phyloP scores from a whole-genome alignment of 2,113 vertebrate genomes.

The Dunckerocampus dactyliophorus region DNA sequence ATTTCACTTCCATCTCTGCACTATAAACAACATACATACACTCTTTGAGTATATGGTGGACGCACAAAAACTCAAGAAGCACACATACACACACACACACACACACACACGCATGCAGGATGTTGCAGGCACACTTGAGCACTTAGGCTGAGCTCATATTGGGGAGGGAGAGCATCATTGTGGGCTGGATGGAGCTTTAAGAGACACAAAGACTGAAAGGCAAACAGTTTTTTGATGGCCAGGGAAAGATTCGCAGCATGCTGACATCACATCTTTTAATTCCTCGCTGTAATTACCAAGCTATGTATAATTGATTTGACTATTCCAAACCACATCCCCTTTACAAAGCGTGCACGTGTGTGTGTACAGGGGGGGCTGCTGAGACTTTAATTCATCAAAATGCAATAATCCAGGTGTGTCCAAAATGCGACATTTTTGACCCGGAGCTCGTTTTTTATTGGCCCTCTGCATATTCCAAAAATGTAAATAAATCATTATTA shows the following conservation, averaged over 20 bases:
- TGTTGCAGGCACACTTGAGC: slow-evolving; percentile 35
- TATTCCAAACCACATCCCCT: slow-evolving; percentile 55
- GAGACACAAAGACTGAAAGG: slow-evolving; percentile 28
- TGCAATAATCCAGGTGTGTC: slow-evolving; percentile 32
- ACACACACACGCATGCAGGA: slow-evolving; percentile 25
- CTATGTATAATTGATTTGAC: slow-evolving; percentile 75
- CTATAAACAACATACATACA: slow-evolving; percentile 13
- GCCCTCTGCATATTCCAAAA: not conserved
- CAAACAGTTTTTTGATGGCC: slow-evolving; percentile 37
- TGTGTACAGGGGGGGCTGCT: slow-evolving; percentile 47
- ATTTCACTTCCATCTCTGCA: slow-evolving; percentile 61
- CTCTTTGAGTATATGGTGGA: slow-evolving; percentile 14
- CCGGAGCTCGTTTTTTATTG: not conserved
- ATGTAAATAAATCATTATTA: no score
- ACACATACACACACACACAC: slow-evolving; percentile 7
- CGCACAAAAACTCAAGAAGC: slow-evolving; percentile 13
- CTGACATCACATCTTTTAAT: slow-evolving; percentile 76
- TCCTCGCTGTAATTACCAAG: slow-evolving; percentile 72
- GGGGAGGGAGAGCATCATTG: slow-evolving; percentile 30
- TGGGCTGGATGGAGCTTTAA: slow-evolving; percentile 45
- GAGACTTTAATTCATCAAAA: slow-evolving; percentile 64
- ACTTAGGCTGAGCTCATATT: slow-evolving; percentile 47
- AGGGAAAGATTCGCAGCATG: slow-evolving; percentile 33
- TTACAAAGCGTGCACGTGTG: slow-evolving; percentile 57
- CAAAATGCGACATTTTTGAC: not conserved